Percentiles rank a stretch among this genome's conserved stretches.
phyloP scores from a whole-genome alignment of 2,797 vertebrate genomes.

The Pantherophis vulpinus region DNA sequence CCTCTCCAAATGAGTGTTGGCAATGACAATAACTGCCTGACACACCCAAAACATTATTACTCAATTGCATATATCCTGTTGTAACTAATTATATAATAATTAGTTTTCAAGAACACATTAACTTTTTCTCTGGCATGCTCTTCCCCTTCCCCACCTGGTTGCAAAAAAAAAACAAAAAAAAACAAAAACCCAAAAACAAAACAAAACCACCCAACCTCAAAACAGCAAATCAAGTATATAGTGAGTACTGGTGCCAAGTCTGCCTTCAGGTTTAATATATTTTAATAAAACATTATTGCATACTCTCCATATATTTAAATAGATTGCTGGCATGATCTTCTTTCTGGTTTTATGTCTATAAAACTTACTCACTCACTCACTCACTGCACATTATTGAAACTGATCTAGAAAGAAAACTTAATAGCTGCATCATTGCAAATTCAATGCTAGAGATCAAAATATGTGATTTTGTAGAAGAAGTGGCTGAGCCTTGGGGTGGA shows the following conservation, averaged over 20 bases:
- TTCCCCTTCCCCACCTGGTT: constrained; percentile 4
- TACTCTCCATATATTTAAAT: constrained; percentile 18
- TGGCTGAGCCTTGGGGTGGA: background rate
- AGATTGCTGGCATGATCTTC: background rate
- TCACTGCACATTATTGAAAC: background rate
- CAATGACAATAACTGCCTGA: constrained; percentile 55
- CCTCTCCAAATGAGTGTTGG: constrained; percentile 65
- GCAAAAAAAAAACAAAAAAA: constrained; percentile 14
- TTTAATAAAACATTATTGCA: constrained; percentile 29
- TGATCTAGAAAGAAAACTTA: background rate
- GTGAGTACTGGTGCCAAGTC: constrained; percentile 20
- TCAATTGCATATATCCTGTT: constrained; percentile 67
- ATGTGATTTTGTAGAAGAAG: background rate
- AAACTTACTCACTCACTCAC: background rate
- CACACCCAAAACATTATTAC: constrained; percentile 62
- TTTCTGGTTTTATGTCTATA: constrained; percentile 4
- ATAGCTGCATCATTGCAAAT: background rate
- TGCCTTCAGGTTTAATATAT: constrained; percentile 29
- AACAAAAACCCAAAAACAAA: no score
- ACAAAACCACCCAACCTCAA: background rate
- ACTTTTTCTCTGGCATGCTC: constrained; percentile 54
- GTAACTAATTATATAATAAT: constrained; percentile 70
- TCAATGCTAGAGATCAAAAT: background rate
- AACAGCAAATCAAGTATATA: background rate
- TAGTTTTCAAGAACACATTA: constrained; percentile 60